These are phyloP conservation scores for Lycophotia porphyrea DNA, from an alignment of 2,888 invertebrate species.

Conservation along the genomic window DNA sequence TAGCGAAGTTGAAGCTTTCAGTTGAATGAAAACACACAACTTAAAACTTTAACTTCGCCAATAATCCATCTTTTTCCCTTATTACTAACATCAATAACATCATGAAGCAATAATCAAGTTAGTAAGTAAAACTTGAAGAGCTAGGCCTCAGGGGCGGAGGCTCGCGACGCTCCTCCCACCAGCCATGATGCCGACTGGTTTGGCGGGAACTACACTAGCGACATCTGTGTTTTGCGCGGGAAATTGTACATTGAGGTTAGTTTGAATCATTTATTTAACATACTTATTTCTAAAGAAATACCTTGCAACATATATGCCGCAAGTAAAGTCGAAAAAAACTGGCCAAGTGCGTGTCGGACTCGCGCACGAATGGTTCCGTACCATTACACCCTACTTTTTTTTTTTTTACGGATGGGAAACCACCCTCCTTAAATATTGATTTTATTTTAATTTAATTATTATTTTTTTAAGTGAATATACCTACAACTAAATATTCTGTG, in stretches of 20 bases:
- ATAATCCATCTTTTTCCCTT: constrained; percentile 22
- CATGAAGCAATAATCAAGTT: constrained; percentile 55
- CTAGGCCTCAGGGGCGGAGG: constrained; percentile 61
- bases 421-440: no score
- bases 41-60: not conserved
- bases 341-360: no score
- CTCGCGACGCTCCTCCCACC: constrained; percentile 62
- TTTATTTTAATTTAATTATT: no score
- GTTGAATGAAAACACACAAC: no score
- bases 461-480: no score
- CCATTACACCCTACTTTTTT: no score
- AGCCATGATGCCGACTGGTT: constrained; percentile 61
- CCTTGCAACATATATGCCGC: not conserved
- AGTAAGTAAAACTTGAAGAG: constrained; percentile 41
- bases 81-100: constrained; percentile 13
- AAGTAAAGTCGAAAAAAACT: no score
- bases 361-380: no score
- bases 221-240: constrained; percentile 56
- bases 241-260: constrained; percentile 12
- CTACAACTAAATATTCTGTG: no score
- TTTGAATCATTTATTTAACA: constrained; percentile 7
- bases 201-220: constrained; percentile 53
- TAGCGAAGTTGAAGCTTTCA: no score
- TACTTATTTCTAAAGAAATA: not conserved
- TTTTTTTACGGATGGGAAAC: no score